Percentiles rank a stretch among this genome's conserved stretches.
Evolutionary conservation across 2,888 invertebrate species (phyloP).

Genomic region (Cheilosia variabilis): DNA sequence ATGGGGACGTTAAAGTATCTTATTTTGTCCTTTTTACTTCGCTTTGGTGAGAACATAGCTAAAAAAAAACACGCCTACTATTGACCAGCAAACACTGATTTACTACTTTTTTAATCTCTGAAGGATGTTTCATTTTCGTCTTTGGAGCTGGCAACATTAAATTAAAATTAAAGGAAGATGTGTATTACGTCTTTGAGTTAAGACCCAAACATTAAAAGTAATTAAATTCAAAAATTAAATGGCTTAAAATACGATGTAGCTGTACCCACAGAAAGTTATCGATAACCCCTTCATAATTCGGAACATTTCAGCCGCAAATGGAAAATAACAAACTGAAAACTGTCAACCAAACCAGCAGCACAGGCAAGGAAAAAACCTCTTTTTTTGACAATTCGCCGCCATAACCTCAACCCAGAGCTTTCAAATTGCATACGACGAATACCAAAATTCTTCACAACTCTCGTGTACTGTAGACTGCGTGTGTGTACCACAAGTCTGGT

Average conservation of each 20-base stretch:
- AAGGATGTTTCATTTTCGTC: too few relatives aligned
- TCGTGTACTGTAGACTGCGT: slow-evolving; percentile 66
- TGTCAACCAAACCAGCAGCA: slow-evolving; percentile 56
- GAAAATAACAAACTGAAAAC: slow-evolving; percentile 51
- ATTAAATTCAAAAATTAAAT: too few relatives aligned
- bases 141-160: too few relatives aligned
- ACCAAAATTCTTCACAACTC: slow-evolving; percentile 54
- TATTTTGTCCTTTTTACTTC: too few relatives aligned
- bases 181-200: too few relatives aligned
- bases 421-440: slow-evolving; percentile 72
- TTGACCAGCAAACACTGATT: too few relatives aligned
- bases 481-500: slow-evolving; percentile 55
- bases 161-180: too few relatives aligned
- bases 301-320: not conserved
- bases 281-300: slow-evolving; percentile 17
- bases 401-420: slow-evolving; percentile 69
- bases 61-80: too few relatives aligned
- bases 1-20: too few relatives aligned
- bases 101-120: too few relatives aligned
- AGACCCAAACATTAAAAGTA: too few relatives aligned
- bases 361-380: slow-evolving; percentile 20
- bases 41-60: too few relatives aligned
- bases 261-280: not conserved
- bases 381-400: slow-evolving; percentile 59
- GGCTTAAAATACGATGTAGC: slow-evolving; percentile 2